Evolutionary conservation across 2,888 invertebrate species (phyloP), one percentile per base, ranked within the genome.

Genomic region (Cheilosia urbana): DNA sequence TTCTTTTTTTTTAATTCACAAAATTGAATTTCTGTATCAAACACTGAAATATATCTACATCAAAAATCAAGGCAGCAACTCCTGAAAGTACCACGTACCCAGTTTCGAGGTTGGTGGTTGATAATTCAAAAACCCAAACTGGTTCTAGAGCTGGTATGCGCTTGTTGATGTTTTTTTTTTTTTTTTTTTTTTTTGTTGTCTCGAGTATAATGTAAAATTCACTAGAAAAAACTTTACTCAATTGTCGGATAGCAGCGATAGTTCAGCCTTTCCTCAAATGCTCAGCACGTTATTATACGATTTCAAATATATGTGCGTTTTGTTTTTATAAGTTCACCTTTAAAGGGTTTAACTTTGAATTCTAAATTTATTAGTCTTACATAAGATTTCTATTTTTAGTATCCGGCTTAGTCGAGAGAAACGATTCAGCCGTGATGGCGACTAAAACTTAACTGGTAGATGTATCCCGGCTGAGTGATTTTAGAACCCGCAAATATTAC

Each of bases 91-190:
- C 73, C 75, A 84, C 83, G 83, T 84, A 83, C 57, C 66, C 83
- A 83, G 73, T 81, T 78, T 51, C 65, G 21, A 42, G 51, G 24
- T 63, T 83, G 68, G 68, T 83, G 72, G 83, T 83, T 68, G 63
- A 45, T 57, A 62, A 73, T 78, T 75, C 58, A 75, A 79, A 73
- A 83, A 37, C 27, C 68, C 51, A 78, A 84, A 84, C 83, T 75
- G 83, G 83, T 84, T 84, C 78, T 42, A 60, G 57, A 68, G 62
- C 13, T 37, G 37, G 37, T 63, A 73, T 83, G 78, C 68, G 77
- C 63, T 75, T 69, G 66, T 51, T 63, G 19, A 21, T 79, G 11
- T 34, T 47, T 30, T 57, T 40, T 19, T 65, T 42, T 57, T 34
- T 58, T 17, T 57, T n/a, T 24, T 24, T 24, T 3, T 21, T 2